Conservation (phyloP, 1,140 invertebrate genomes). For the Lepidurus apus region DNA sequence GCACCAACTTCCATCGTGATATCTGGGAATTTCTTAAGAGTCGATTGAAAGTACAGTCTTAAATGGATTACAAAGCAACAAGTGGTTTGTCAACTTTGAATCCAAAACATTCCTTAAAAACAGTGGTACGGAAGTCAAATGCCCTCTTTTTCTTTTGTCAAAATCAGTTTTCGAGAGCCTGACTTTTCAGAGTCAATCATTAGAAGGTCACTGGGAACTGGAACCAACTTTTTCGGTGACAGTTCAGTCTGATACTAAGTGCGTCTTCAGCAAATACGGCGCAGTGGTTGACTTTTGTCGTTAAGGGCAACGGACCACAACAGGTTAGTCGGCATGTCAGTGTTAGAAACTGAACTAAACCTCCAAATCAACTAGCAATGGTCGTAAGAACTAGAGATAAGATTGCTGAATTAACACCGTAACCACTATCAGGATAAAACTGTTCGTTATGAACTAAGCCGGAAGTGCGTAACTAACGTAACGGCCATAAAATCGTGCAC, state of each 20-base stretch:
- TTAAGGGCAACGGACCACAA: background rate
- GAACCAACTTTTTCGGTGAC: background rate
- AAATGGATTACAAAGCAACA: background rate
- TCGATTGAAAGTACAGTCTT: background rate
- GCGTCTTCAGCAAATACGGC: background rate
- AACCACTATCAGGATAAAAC: background rate
- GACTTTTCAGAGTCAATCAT: background rate
- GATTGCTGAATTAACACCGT: background rate
- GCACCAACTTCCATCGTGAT: background rate
- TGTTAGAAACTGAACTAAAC: background rate
- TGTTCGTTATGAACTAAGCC: background rate
- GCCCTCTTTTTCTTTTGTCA: background rate
- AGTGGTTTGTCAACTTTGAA: background rate
- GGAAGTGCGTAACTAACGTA: background rate
- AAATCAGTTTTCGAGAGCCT: background rate
- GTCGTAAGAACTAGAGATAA: too few species aligned
- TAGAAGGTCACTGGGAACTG: background rate
- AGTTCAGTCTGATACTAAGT: background rate
- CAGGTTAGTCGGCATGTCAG: background rate
- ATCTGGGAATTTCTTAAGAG: background rate
- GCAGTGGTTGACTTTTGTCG: background rate
- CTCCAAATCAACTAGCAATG: background rate
- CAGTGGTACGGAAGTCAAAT: background rate
- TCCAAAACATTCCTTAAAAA: background rate
- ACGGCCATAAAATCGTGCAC: background rate